Base-by-base conservation (phyloP, 2,888 invertebrate species). In the Orchesellides sinensis region DNA sequence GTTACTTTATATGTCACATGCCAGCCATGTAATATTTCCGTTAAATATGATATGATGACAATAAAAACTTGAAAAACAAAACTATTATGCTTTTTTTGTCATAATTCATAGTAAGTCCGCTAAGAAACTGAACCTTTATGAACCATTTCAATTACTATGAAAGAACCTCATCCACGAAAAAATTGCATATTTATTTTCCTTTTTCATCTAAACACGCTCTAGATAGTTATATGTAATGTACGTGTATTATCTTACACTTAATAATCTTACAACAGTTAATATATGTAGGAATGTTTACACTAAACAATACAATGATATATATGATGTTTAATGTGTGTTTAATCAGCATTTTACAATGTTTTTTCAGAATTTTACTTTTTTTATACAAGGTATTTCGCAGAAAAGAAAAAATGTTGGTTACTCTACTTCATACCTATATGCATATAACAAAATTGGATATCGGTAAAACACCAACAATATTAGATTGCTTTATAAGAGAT, bases 211-310 rank as follows among this genome's bases (percentile, higher is more conserved):
- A 17, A 32, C 23, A 32, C 59, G 8, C n/a, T 21, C 29, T 21
- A 8, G 2, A n/a, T 52, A 52, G 21, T 5, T 63, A 63, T 40
- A 14, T 40, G 12, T 27, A 32, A 63, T 40, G 19, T 47, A 47
- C 49, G 47, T 66, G 27, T 66, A 17, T 17, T 47, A 66, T 27
- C 47, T 47, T n/a, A n/a, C n/a, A n/a, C n/a, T n/a, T 19, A 0
- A 63, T 63, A 63, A 63, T 63, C 63, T 19, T 63, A 63, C 5
- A 40, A 63, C 40, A 63, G 59, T 61, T 29, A 63, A 61, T 59
- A 63, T 66, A n/a, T n/a, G n/a, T n/a, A 84, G 84, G 84, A 84
- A 84, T 84, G 84, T 84, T 69, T 83, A 79, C 84, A 83, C 83
- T 84, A 84, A 68, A 45, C 35, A 32, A 52, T 63, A 63, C 63